A percentile compares a stretch with the other conserved stretches of the same genome.
phyloP scores from a whole-genome alignment of 2,113 vertebrate genomes.

The Mesocricetus auratus region DNA sequence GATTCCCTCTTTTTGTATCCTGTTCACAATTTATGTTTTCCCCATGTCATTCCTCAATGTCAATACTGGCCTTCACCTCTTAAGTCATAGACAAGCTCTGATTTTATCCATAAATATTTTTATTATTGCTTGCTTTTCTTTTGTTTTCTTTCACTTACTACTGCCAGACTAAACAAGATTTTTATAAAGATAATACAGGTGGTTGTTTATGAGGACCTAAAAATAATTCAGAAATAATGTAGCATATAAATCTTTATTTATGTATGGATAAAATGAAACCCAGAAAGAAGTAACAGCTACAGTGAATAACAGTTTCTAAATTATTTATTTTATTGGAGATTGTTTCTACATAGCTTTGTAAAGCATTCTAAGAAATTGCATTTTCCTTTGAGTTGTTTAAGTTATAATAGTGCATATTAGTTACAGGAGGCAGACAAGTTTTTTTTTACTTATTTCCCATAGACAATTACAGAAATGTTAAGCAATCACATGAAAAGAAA shows the following conservation, averaged over 20 bases:
- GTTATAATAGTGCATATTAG: not conserved
- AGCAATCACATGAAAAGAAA: conserved; percentile 12
- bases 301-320: conserved; percentile 35
- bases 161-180: not conserved
- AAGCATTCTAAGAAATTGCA: not conserved
- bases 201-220: not conserved
- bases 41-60: not conserved
- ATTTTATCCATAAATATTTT: not conserved
- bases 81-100: not conserved
- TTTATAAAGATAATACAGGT: not conserved
- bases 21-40: not conserved
- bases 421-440: not conserved
- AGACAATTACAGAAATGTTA: conserved; percentile 19
- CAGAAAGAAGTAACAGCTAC: conserved; percentile 1
- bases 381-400: conserved; percentile 51
- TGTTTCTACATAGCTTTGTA: not conserved
- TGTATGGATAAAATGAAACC: conserved; percentile 16
- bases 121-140: not conserved
- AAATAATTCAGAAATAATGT: conserved; percentile 25
- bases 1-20: not conserved
- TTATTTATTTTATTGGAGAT: conserved; percentile 20
- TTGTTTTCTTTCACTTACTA: not conserved
- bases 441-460: conserved; percentile 44
- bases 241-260: conserved; percentile 13
- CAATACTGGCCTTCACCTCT: not conserved